A percentile compares a stretch with the other conserved stretches of the same genome.
phyloP scores from a whole-genome alignment of 2,113 vertebrate species.

The Sapajus apella region DNA sequence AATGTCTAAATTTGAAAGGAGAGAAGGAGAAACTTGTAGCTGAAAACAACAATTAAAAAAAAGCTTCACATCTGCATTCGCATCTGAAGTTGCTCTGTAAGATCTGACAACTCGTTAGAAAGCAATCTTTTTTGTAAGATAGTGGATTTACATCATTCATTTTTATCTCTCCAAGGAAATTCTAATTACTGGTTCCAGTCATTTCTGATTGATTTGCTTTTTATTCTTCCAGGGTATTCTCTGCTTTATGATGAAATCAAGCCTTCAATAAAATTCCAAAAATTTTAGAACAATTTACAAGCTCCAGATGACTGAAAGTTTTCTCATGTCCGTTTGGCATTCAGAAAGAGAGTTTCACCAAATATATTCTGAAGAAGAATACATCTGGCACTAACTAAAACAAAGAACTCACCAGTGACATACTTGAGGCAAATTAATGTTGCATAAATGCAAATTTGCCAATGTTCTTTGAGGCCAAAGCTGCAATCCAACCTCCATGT shows the following conservation, averaged over 20 bases:
- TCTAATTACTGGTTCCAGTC: slow-evolving; percentile 65
- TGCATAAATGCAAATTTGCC: slow-evolving; percentile 46
- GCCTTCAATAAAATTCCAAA: slow-evolving; percentile 77
- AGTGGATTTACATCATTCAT: slow-evolving; percentile 72
- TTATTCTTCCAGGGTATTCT: slow-evolving; percentile 78
- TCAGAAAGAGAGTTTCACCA: slow-evolving; percentile 55
- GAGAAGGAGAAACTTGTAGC: neutral
- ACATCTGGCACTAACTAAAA: slow-evolving; percentile 70
- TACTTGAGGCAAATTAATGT: slow-evolving; percentile 59
- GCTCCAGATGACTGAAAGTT: slow-evolving; percentile 75
- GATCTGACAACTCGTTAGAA: slow-evolving; percentile 72
- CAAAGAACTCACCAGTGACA: slow-evolving; percentile 63
- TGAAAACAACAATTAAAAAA: slow-evolving; percentile 4
- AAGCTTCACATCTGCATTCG: slow-evolving; percentile 52
- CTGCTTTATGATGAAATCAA: slow-evolving; percentile 75
- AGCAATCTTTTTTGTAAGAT: slow-evolving; percentile 63
- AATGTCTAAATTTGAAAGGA: slow-evolving; percentile 55
- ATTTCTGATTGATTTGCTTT: slow-evolving; percentile 77
- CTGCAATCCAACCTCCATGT: neutral
- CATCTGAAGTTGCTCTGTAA: slow-evolving; percentile 51
- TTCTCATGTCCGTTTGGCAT: slow-evolving; percentile 71
- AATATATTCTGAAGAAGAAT: slow-evolving; percentile 70
- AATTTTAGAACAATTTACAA: slow-evolving; percentile 77
- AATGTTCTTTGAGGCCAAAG: slow-evolving; percentile 10
- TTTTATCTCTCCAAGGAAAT: slow-evolving; percentile 73